Conservation (phyloP, 2,888 invertebrate species). For the Rhingia rostrata region DNA sequence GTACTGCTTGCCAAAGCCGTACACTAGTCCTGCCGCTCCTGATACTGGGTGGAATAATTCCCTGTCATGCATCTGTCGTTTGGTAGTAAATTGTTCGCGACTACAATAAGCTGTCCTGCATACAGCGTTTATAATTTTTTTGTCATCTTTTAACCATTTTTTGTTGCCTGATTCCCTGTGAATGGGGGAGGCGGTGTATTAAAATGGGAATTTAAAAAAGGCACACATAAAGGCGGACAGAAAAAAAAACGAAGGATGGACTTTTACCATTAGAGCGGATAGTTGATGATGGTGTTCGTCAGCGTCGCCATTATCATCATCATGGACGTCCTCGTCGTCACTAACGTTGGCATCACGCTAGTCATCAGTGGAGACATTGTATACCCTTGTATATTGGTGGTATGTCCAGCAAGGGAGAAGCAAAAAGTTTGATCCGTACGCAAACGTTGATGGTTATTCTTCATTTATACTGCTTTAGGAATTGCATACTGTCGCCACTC, state of each 20-base stretch:
- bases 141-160: slow-evolving; percentile 33
- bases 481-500: not conserved
- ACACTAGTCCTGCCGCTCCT: not conserved
- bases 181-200: not conserved
- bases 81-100: slow-evolving; percentile 71
- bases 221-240: not conserved
- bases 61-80: slow-evolving; percentile 72
- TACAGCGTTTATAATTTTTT: slow-evolving; percentile 25
- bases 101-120: slow-evolving; percentile 71
- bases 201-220: not conserved
- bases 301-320: slow-evolving; percentile 57
- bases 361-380: not conserved
- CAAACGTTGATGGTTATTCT: slow-evolving; percentile 8
- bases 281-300: slow-evolving; percentile 69
- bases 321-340: slow-evolving; percentile 19
- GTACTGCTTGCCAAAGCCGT: slow-evolving; percentile 9
- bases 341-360: slow-evolving; percentile 33
- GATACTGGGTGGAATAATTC: slow-evolving; percentile 62
- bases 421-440: not conserved
- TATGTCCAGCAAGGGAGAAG: not conserved
- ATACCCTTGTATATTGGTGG: not conserved
- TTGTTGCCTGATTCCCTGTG: not conserved
- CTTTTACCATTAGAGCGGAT: slow-evolving; percentile 63
- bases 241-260: slow-evolving; percentile 48
- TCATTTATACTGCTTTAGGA: slow-evolving; percentile 22